These are phyloP conservation scores for rat (Rattus norvegicus) DNA, from an alignment of 2,113 vertebrate genomes.

Conservation along the genomic window DNA sequence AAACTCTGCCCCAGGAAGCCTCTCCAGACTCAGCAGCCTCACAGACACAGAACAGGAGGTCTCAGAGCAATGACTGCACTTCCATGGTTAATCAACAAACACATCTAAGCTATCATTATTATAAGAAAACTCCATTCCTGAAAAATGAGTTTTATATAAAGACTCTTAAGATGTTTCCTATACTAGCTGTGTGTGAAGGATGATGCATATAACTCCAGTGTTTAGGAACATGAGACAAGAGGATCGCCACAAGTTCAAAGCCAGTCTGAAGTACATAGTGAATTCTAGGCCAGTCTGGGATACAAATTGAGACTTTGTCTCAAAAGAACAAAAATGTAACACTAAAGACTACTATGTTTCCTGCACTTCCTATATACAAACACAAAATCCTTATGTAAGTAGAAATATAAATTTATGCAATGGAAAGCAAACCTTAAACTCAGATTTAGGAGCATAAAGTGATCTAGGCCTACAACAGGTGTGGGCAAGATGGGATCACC, in stretches of 20 bases:
- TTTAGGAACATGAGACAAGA: neutral
- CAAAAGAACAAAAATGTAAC: neutral
- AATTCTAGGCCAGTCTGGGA: neutral
- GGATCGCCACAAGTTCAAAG: neutral
- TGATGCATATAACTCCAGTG: neutral
- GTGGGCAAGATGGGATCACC: neutral
- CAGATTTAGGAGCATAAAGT: neutral
- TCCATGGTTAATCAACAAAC: neutral
- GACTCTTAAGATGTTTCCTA: neutral
- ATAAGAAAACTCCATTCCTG: slow-evolving; percentile 26
- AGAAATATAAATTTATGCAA: neutral
- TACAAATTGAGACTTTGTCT: neutral
- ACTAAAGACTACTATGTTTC: neutral
- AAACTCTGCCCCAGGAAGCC: neutral
- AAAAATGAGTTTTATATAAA: neutral
- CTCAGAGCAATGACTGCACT: neutral
- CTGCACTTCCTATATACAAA: neutral
- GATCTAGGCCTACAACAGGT: neutral
- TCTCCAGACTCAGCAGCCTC: neutral
- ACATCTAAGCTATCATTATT: neutral
- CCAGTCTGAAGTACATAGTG: neutral
- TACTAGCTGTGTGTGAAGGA: neutral
- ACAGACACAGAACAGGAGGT: neutral
- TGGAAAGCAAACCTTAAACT: neutral
- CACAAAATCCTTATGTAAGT: neutral